Percentiles rank a stretch among this genome's conserved stretches.
These are phyloP conservation scores for Temnothorax ravouxi DNA, from an alignment of 2,888 invertebrate species.

Conservation along the genomic window DNA sequence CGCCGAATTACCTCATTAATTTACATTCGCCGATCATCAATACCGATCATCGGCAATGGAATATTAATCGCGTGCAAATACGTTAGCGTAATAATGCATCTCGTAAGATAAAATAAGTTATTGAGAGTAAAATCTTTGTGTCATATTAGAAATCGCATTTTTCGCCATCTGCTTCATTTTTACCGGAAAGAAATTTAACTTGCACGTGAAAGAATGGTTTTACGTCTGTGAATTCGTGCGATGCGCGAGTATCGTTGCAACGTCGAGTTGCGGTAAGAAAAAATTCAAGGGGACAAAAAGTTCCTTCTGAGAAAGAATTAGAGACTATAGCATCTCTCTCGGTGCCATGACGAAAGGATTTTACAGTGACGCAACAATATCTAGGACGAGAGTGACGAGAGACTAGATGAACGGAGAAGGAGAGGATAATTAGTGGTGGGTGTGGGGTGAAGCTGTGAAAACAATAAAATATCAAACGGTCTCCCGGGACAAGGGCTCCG, in stretches of 20 bases:
- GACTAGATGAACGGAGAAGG: constrained; percentile 60
- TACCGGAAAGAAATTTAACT: background rate
- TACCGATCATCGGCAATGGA: background rate
- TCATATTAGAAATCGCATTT: background rate
- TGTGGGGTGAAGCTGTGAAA: constrained; percentile 61
- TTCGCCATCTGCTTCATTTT: background rate
- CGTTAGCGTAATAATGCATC: background rate
- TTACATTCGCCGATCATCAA: background rate
- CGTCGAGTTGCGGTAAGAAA: background rate
- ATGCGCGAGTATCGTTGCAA: constrained; percentile 22
- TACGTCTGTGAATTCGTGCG: background rate
- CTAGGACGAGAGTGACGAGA: constrained; percentile 58
- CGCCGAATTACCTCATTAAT: constrained; percentile 4
- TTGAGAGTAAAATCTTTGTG: background rate
- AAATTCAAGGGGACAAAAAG: constrained; percentile 17
- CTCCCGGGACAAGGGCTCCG: constrained; percentile 63
- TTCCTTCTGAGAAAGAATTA: constrained; percentile 20
- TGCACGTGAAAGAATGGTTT: background rate
- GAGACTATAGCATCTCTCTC: constrained; percentile 42
- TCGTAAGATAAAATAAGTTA: background rate
- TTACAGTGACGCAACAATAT: constrained; percentile 71
- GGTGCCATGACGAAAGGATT: constrained; percentile 66
- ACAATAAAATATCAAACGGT: constrained; percentile 78
- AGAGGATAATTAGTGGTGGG: constrained; percentile 57
- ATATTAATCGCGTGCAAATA: constrained; percentile 9